A percentile compares a stretch with the other conserved stretches of the same genome.
Conservation (phyloP, 2,113 vertebrate species). For the Sapayoa aenigma region DNA sequence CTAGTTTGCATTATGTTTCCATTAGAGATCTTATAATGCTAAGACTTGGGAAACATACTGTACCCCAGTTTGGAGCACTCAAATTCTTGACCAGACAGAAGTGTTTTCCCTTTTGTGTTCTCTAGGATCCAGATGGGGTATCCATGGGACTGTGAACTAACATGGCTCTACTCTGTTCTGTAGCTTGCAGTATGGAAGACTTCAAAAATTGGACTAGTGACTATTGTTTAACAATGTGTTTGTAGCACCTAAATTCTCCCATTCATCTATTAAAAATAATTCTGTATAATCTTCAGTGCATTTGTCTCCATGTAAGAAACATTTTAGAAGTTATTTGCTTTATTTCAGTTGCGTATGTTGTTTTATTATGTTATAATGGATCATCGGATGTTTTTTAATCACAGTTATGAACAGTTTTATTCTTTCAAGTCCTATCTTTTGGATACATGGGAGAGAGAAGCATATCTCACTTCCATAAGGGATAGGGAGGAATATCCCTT, state of each 20-base stretch:
- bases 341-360: background rate
- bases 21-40: background rate
- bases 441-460: background rate
- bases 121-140: background rate
- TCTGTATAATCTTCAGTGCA: background rate
- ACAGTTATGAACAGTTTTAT: background rate
- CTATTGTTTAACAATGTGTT: background rate
- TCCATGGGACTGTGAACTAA: background rate
- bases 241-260: background rate
- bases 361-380: background rate
- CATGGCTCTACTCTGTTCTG: background rate
- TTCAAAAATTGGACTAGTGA: background rate
- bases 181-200: background rate
- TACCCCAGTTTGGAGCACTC: background rate
- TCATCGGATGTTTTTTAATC: background rate
- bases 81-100: background rate
- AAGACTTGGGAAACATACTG: background rate
- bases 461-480: background rate
- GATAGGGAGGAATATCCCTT: background rate
- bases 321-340: background rate
- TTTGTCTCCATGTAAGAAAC: background rate
- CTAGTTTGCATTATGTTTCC: background rate
- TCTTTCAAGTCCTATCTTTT: background rate
- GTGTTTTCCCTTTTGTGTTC: background rate
- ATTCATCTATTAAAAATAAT: background rate